Evolutionary conservation across 1,140 invertebrate genomes (phyloP).

Genomic region (Aphaenogaster ashmeadi): DNA sequence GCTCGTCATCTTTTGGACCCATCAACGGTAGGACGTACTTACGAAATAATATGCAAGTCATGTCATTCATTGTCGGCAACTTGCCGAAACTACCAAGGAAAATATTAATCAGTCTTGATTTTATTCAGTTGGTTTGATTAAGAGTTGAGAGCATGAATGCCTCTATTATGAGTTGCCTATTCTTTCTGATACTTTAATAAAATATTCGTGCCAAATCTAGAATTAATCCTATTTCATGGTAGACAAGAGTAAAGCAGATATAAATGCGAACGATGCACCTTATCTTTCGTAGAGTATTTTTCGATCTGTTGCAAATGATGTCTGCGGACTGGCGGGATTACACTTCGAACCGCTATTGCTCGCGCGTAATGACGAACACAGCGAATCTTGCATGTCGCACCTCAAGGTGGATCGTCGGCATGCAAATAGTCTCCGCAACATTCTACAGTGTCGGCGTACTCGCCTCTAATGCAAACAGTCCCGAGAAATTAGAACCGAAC

Average conservation of each 20-base stretch:
- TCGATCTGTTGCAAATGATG: conserved; percentile 50
- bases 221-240: background rate
- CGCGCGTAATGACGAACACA: conserved; percentile 25
- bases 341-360: background rate
- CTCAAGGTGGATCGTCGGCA: conserved; percentile 45
- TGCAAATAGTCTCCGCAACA: conserved; percentile 4
- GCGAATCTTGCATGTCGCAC: conserved; percentile 16
- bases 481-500: background rate
- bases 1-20: conserved; percentile 35
- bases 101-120: background rate
- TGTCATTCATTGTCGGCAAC: background rate
- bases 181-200: background rate
- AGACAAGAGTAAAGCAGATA: background rate
- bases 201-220: background rate
- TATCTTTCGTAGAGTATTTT: conserved; percentile 31
- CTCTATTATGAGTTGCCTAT: background rate
- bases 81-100: background rate
- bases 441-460: background rate
- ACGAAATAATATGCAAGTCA: background rate
- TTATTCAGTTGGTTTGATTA: background rate
- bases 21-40: conserved; percentile 24
- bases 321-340: conserved; percentile 33
- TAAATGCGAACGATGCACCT: background rate
- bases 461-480: background rate
- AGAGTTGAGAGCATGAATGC: background rate